Evolutionary conservation across 2,797 vertebrate genomes (phyloP).

Genomic region (Parambassis ranga): DNA sequence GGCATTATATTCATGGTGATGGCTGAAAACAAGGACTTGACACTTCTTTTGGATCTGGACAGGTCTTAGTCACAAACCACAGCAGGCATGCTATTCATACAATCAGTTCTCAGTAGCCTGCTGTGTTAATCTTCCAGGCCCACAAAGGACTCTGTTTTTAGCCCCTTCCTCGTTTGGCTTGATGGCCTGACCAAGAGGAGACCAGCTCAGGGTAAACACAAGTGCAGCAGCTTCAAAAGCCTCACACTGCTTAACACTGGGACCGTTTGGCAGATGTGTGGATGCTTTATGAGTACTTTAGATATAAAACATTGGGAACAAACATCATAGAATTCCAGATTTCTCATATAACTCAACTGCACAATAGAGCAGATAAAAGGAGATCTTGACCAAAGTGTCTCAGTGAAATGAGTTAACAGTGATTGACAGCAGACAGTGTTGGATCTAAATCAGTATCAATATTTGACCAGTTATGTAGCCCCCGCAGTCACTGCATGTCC

Average conservation of each 20-base stretch:
- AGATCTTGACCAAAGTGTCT: not conserved
- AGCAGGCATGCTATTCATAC: constrained; percentile 53
- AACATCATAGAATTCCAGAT: constrained; percentile 7
- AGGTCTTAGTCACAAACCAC: constrained; percentile 21
- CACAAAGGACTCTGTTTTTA: constrained; percentile 62
- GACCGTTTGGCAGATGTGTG: constrained; percentile 27
- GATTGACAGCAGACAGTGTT: not conserved
- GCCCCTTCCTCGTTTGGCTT: constrained; percentile 59
- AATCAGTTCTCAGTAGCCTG: constrained; percentile 49
- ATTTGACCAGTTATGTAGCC: constrained; percentile 27
- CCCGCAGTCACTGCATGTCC: constrained; percentile 28
- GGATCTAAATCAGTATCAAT: constrained; percentile 21
- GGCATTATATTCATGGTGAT: not conserved
- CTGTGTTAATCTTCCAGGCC: constrained; percentile 48
- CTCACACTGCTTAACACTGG: constrained; percentile 46
- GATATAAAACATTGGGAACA: constrained; percentile 27
- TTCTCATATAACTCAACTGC: not conserved
- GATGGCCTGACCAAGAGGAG: constrained; percentile 49
- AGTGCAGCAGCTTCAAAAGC: constrained; percentile 62
- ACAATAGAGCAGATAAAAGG: not conserved
- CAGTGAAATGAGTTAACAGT: not conserved
- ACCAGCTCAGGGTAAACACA: constrained; percentile 58
- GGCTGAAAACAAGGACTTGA: not conserved
- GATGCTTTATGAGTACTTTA: constrained; percentile 21
- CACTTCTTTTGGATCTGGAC: constrained; percentile 32